Evolutionary conservation across 1,140 invertebrate species (phyloP), one percentile per base, ranked within the genome.

Genomic region (Trypoxylus dichotomus): DNA sequence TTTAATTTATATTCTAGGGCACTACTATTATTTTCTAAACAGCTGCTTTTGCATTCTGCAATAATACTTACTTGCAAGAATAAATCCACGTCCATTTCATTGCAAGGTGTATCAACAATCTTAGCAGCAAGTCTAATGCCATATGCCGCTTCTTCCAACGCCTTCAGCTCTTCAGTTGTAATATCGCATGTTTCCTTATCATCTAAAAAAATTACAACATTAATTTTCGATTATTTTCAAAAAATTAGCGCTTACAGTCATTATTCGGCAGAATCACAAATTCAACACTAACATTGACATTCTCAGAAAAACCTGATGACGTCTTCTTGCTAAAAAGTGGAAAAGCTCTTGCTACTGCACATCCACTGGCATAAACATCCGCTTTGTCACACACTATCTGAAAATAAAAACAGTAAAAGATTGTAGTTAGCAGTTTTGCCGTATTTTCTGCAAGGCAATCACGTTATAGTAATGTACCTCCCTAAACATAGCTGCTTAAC

Each of bases 81-180:
- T 8, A 58, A 54, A 78, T 93, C 91, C 0, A 95, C 94, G 82
- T 94, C 91, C 94, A 96, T 96, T 79, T 95, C 91, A 85, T 92
- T 94, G 84, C 94, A 94, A 0, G 95, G 95, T 19, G 91, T 93
- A 85, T 97, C 95, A 0, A 95, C 93, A 83, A 97, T 94, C 79
- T 90, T 89, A 6, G 95, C 94, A 1, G 94, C 89, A n/a, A 94
- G 87, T 42, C 94, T 87, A 5, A 95, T 90, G 5, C 90, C 91
- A 75, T 90, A 86, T 0, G 91, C 90, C 0, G 91, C 88, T 76
- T 90, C 87, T 68, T 91, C 88, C 15, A 95, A 84, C 78, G 90
- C 91, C 63, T 87, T 80, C 6, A 94, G 79, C 78, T 95, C 94
- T 21, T 90, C 89, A 0, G 86, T 83, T 15, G 87, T 86, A 3